Percentiles rank a stretch among this genome's conserved stretches.
These are phyloP conservation scores for Carterocephalus palaemon DNA, from an alignment of 2,888 invertebrate species.

Conservation along the genomic window DNA sequence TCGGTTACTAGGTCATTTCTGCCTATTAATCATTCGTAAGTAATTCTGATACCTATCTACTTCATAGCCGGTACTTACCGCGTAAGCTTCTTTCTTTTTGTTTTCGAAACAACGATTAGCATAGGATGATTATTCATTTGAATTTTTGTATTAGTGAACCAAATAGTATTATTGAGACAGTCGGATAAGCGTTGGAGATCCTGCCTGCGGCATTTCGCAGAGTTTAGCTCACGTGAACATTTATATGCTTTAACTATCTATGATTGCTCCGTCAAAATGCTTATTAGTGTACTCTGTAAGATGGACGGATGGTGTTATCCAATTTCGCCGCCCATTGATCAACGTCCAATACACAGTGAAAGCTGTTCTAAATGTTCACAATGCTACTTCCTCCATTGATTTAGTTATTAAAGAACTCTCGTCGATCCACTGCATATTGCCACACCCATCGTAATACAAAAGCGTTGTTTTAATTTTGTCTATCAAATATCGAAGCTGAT, in stretches of 20 bases:
- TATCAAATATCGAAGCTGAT: slow-evolving; percentile 2
- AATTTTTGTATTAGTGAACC: slow-evolving; percentile 19
- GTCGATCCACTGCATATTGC: slow-evolving; percentile 2
- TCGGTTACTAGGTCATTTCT: too few species aligned
- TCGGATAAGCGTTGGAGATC: neutral
- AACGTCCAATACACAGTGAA: slow-evolving; percentile 32
- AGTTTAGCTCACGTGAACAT: slow-evolving; percentile 9
- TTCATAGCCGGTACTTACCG: too few species aligned
- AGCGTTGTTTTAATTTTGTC: slow-evolving; percentile 8
- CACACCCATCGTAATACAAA: slow-evolving; percentile 10
- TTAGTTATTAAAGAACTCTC: slow-evolving; percentile 18
- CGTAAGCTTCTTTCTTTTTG: too few species aligned
- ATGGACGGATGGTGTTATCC: slow-evolving; percentile 42
- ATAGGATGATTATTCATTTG: too few species aligned
- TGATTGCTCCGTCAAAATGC: slow-evolving; percentile 63
- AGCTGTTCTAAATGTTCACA: slow-evolving; percentile 33
- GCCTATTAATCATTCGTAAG: too few species aligned
- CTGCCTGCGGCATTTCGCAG: slow-evolving; percentile 9
- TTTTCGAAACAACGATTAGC: too few species aligned
- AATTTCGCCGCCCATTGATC: slow-evolving; percentile 44
- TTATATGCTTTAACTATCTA: slow-evolving; percentile 27
- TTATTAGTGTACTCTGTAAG: slow-evolving; percentile 42
- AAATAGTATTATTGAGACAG: slow-evolving; percentile 11
- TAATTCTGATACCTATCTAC: too few species aligned
- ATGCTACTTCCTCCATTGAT: slow-evolving; percentile 33